Percentiles rank a stretch among this genome's conserved stretches.
Conservation (phyloP, 2,888 invertebrate species). For the Dyspetes luteomarginatus region DNA sequence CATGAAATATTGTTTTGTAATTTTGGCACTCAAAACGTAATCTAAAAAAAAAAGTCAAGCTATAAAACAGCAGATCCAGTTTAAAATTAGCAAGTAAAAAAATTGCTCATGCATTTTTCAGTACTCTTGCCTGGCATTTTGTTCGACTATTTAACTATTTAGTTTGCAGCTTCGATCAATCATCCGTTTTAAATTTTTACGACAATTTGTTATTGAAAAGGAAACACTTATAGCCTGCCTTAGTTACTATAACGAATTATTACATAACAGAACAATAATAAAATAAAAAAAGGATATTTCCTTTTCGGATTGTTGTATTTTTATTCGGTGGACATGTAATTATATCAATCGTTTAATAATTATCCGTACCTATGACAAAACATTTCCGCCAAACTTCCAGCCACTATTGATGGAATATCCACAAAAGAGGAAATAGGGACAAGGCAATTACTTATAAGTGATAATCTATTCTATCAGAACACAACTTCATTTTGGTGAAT, state of each 20-base stretch:
- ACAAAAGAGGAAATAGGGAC: conserved; percentile 9
- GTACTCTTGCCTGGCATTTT: not conserved
- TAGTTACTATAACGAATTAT: not conserved
- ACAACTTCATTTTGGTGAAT: conserved; percentile 80
- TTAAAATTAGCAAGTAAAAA: no score
- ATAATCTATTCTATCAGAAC: conserved; percentile 78
- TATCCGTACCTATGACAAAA: not conserved
- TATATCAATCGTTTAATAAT: conserved; percentile 1
- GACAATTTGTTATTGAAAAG: not conserved
- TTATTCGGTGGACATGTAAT: not conserved
- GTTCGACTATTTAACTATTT: no score
- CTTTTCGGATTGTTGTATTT: not conserved
- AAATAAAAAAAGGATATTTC: not conserved
- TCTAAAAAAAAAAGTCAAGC: no score
- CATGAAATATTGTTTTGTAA: no score
- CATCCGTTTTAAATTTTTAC: not conserved
- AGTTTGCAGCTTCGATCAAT: not conserved
- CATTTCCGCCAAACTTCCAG: not conserved
- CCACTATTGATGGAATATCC: conserved; percentile 1
- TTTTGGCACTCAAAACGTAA: no score
- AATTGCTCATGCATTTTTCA: not conserved
- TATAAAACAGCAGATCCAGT: no score
- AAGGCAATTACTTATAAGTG: conserved; percentile 69
- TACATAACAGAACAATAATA: not conserved
- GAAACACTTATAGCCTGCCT: not conserved